Conservation (phyloP, 2,888 invertebrate genomes). For the Chrysomela aeneicollis region DNA sequence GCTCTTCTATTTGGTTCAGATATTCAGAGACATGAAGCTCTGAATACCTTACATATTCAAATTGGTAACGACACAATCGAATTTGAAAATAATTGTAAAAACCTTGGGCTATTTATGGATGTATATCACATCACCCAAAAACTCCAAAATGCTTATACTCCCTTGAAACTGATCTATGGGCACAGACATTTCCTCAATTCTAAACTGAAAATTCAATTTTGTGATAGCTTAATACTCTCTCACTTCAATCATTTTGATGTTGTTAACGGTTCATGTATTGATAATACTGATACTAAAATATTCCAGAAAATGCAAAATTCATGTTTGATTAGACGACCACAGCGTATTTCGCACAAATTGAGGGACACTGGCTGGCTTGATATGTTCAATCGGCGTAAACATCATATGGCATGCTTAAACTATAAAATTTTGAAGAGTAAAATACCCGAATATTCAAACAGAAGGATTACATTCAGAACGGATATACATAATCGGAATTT, state of each 20-base stretch:
- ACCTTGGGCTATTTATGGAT: conserved; percentile 4
- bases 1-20: too few relatives aligned
- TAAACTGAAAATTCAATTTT: neutral
- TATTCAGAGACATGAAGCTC: too few relatives aligned
- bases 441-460: neutral
- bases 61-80: neutral
- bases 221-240: neutral
- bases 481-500: neutral
- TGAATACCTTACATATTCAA: neutral
- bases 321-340: too few relatives aligned
- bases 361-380: neutral
- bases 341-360: too few relatives aligned
- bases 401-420: neutral
- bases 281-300: too few relatives aligned
- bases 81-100: neutral
- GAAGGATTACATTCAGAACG: neutral
- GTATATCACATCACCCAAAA: neutral
- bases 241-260: neutral
- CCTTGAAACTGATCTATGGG: too few relatives aligned
- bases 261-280: too few relatives aligned
- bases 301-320: too few relatives aligned
- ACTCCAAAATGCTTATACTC: neutral
- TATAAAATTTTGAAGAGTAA: neutral
- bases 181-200: conserved; percentile 1
- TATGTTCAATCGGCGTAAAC: neutral